Evolutionary conservation across 1,140 invertebrate species (phyloP), one percentile per base, ranked within the genome.

Genomic region (Scaptomyza pallida): DNA sequence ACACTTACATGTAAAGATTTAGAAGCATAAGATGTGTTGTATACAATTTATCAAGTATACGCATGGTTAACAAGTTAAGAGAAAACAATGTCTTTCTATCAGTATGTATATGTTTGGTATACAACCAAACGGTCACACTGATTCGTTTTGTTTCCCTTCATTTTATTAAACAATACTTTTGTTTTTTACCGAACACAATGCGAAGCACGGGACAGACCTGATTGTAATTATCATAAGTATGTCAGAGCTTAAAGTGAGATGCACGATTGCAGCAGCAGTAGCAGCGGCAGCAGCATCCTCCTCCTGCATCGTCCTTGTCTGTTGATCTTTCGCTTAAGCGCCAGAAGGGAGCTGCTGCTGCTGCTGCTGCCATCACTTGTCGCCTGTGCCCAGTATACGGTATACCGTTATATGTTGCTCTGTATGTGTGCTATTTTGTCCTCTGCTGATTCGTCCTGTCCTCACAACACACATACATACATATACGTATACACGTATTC

Each of bases 351-450:
- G 23, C 50, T 54, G 65, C 50, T 62, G 65, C 50, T 59, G 65
- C 48, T 48, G 23, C 50, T 54, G 65, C 50, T 62, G 65, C 50
- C 65, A 62, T 69, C 65, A 48, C 65, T 69, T 69, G 59, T 69
- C 65, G 65, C 65, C 65, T 69, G 65, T 69, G 65, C 61, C 59
- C 59, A 69, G 59, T 10, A 12, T 37, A 19, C 12, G n/a, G 5
- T n/a, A n/a, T n/a, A n/a, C n/a, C n/a, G n/a, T n/a, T n/a, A n/a
- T n/a, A n/a, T n/a, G n/a, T n/a, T n/a, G n/a, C 33, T 37, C 12
- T 37, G 33, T 35, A 26, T 26, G 33, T 35, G 6, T 26, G 23
- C 33, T 12, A 10, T 37, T n/a, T 37, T n/a, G 33, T 37, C 33
- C 33, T 54, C 33, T 54, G 51, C 33, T 55, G 41, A 63, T 55